Conservation (phyloP, 2,113 vertebrate species). For the Oreochromis tanganicae region DNA sequence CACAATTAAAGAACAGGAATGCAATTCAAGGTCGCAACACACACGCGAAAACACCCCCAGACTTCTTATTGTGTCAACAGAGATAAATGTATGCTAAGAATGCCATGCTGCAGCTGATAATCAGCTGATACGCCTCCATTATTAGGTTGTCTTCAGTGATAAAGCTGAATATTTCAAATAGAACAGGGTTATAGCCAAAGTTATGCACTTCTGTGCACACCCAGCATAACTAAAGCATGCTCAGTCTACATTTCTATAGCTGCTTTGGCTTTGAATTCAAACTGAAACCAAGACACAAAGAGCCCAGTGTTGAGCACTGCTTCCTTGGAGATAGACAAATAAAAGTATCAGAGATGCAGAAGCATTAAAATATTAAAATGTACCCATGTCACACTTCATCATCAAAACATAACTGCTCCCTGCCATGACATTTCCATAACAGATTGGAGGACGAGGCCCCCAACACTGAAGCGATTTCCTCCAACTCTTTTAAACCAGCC, state of each 20-base stretch:
- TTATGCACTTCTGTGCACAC: background rate
- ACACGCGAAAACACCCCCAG: background rate
- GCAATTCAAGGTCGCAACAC: background rate
- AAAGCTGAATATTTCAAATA: background rate
- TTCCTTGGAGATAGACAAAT: constrained; percentile 43
- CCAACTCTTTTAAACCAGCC: constrained; percentile 13
- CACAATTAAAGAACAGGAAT: background rate
- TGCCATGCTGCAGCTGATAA: background rate
- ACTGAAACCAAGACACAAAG: constrained; percentile 3
- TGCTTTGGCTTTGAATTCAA: background rate
- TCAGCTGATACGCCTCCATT: background rate
- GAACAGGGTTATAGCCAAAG: background rate
- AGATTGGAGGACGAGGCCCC: constrained; percentile 31
- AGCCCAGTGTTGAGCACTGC: background rate
- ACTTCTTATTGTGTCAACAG: background rate
- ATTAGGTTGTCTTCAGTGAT: background rate
- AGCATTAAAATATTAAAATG: constrained; percentile 35
- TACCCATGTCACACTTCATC: constrained; percentile 29
- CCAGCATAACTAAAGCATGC: background rate
- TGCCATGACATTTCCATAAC: constrained; percentile 60
- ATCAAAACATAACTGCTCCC: constrained; percentile 43
- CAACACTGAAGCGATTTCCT: constrained; percentile 34
- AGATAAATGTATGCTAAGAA: background rate
- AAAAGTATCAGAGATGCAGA: background rate
- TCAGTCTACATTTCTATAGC: background rate